These are phyloP conservation scores for Leptinotarsa peninsularis DNA, from an alignment of 2,888 invertebrate genomes.

Conservation along the genomic window DNA sequence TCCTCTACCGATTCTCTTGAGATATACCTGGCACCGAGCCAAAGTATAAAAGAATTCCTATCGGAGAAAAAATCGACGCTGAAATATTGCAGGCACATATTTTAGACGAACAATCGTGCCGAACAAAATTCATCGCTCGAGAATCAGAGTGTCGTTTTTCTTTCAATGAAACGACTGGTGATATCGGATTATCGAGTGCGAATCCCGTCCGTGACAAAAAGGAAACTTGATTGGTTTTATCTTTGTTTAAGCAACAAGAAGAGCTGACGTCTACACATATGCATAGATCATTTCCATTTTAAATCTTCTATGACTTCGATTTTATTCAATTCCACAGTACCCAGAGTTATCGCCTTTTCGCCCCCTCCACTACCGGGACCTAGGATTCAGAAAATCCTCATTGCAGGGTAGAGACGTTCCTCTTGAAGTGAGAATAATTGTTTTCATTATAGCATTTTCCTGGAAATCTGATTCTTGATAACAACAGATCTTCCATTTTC, in stretches of 20 bases:
- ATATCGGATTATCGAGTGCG: not conserved
- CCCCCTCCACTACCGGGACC: too few relatives aligned
- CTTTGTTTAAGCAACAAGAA: not conserved
- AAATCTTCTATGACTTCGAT: too few relatives aligned
- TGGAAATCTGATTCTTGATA: too few relatives aligned
- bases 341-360: too few relatives aligned
- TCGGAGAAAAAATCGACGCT: not conserved
- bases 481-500: too few relatives aligned
- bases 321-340: too few relatives aligned
- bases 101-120: slow-evolving; percentile 5
- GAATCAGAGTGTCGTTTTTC: not conserved
- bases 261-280: too few relatives aligned
- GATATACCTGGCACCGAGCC: slow-evolving; percentile 8
- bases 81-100: slow-evolving; percentile 6
- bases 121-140: not conserved
- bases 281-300: too few relatives aligned
- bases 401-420: too few relatives aligned
- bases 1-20: not conserved
- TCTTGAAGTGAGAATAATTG: too few relatives aligned
- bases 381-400: too few relatives aligned
- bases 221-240: not conserved
- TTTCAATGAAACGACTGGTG: not conserved
- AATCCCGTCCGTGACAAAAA: not conserved
- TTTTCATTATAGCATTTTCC: too few relatives aligned
- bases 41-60: slow-evolving; percentile 6